Evolutionary conservation across 1,140 invertebrate genomes (phyloP).

Genomic region (Lepeophtheirus salmonis): DNA sequence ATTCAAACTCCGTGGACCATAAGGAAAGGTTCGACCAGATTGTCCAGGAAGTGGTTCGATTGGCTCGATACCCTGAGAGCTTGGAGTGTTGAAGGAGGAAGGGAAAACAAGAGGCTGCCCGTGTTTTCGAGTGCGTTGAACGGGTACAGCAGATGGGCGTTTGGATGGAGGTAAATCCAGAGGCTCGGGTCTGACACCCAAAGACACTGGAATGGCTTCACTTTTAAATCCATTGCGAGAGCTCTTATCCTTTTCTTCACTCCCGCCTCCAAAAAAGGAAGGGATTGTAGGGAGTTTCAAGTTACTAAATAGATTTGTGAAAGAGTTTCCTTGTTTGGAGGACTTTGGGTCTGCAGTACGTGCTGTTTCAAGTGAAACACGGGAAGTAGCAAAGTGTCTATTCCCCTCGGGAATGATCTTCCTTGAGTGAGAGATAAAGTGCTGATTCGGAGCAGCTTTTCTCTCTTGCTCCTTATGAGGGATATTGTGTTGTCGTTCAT

Average conservation of each 20-base stretch:
- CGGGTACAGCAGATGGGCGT: slow-evolving; percentile 4
- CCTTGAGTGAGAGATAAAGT: not conserved
- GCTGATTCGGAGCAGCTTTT: not conserved
- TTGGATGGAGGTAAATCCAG: not conserved
- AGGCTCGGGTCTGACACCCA: not conserved
- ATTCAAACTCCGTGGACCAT: slow-evolving; percentile 4
- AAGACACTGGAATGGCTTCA: slow-evolving; percentile 3
- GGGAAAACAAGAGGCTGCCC: slow-evolving; percentile 10
- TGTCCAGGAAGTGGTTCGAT: not conserved
- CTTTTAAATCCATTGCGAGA: not conserved
- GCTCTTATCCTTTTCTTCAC: not conserved
- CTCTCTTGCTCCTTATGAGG: not conserved
- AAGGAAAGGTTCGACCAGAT: not conserved
- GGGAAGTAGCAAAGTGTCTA: too few species aligned
- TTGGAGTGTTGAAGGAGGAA: slow-evolving; percentile 7
- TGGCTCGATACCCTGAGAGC: not conserved
- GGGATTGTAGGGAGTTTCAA: not conserved
- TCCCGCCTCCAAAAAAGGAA: slow-evolving; percentile 1
- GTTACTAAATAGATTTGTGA: not conserved
- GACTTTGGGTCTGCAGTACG: not conserved
- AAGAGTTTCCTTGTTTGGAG: not conserved
- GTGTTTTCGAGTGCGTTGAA: slow-evolving; percentile 1
- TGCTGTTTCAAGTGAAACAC: not conserved
- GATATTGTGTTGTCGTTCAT: too few species aligned
- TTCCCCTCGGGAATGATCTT: too few species aligned